phyloP scores from a whole-genome alignment of 2,797 vertebrate species.

The Eupleurogrammus muticus region DNA sequence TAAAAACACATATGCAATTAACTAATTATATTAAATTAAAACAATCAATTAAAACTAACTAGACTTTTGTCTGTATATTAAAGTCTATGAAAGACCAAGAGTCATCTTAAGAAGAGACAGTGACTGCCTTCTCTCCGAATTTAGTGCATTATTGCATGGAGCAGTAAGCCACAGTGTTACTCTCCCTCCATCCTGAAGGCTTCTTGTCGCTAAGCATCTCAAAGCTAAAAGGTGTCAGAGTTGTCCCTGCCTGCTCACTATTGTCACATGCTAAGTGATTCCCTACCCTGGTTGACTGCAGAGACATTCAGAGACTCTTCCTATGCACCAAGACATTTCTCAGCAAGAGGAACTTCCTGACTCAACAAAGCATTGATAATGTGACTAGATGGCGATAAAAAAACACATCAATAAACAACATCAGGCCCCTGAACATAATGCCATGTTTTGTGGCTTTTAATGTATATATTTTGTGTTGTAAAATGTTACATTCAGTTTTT shows the following conservation, averaged over 20 bases:
- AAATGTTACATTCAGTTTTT: too few relatives aligned
- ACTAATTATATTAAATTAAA: too few relatives aligned
- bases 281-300: conserved; percentile 15
- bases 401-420: too few relatives aligned
- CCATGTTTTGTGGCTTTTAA: too few relatives aligned
- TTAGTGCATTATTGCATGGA: conserved; percentile 50
- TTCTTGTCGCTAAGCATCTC: conserved; percentile 36
- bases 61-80: too few relatives aligned
- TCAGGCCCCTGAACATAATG: too few relatives aligned
- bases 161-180: not conserved
- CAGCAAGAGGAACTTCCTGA: conserved; percentile 10
- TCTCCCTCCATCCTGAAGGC: conserved; percentile 13
- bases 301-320: conserved; percentile 30
- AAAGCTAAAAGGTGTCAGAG: conserved; percentile 24
- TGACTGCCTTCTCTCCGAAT: conserved; percentile 49
- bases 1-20: too few relatives aligned
- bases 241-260: conserved; percentile 21
- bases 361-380: conserved; percentile 34
- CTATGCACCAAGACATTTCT: conserved; percentile 24
- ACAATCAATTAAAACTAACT: too few relatives aligned
- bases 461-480: too few relatives aligned
- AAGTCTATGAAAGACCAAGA: too few relatives aligned
- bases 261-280: conserved; percentile 40
- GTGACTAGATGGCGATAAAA: conserved; percentile 6
- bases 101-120: too few relatives aligned